These are phyloP conservation scores for Myotis myotis DNA, from an alignment of 2,797 vertebrate genomes.

Conservation along the genomic window DNA sequence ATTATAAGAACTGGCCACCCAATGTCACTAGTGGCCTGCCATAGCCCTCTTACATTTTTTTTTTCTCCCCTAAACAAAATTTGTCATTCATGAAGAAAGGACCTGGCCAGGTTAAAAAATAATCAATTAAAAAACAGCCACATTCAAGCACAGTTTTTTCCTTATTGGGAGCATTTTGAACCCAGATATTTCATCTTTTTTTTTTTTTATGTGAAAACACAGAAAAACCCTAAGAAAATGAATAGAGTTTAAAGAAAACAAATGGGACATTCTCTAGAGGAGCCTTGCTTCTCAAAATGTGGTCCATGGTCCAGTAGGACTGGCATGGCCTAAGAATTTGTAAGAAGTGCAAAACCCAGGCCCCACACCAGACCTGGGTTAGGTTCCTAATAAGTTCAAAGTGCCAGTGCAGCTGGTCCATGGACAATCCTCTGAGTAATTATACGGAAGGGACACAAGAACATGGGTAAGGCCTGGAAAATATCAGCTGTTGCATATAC, in stretches of 20 bases:
- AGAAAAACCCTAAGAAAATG: background rate
- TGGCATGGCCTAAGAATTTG: background rate
- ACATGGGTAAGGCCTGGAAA: background rate
- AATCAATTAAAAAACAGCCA: background rate
- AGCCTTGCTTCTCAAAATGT: background rate
- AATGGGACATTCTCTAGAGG: background rate
- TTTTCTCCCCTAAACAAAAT: accelerated
- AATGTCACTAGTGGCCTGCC: background rate
- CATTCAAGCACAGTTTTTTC: background rate
- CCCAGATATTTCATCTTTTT: background rate
- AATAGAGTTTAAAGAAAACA: background rate
- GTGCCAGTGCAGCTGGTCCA: background rate
- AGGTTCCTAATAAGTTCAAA: background rate
- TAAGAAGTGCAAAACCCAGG: background rate
- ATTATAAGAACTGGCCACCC: background rate
- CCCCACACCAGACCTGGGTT: background rate
- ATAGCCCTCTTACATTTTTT: background rate
- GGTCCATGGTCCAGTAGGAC: background rate
- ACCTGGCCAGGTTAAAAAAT: background rate
- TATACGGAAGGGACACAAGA: background rate
- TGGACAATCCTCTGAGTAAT: background rate
- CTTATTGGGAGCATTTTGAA: background rate
- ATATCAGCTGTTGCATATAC: background rate
- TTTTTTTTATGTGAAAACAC: background rate
- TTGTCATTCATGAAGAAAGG: background rate